Evolutionary conservation across 2,113 vertebrate species (phyloP).

Genomic region (Glaucidium brasilianum): DNA sequence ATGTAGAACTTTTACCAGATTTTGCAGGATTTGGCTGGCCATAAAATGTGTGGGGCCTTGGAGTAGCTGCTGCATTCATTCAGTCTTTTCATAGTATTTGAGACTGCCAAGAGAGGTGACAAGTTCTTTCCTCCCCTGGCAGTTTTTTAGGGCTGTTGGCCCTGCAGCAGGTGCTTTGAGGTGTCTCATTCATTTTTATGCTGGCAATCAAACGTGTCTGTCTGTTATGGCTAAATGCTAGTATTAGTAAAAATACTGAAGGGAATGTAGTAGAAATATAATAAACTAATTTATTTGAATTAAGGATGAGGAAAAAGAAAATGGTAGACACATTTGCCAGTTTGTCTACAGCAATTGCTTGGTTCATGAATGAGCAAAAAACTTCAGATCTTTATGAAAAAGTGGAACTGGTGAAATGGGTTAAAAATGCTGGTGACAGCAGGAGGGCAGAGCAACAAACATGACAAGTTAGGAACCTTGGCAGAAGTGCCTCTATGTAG

Average conservation of each 20-base stretch:
- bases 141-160: not conserved
- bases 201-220: not conserved
- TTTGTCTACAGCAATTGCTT: not conserved
- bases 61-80: not conserved
- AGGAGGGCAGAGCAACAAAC: not conserved
- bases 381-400: not conserved
- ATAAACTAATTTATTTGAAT: not conserved
- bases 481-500: not conserved
- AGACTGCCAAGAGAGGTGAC: constrained; percentile 37
- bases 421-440: not conserved
- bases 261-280: not conserved
- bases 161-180: not conserved
- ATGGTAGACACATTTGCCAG: not conserved
- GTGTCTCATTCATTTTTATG: not conserved
- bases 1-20: not conserved
- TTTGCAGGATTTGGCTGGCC: constrained; percentile 29
- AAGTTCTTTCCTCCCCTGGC: constrained; percentile 10
- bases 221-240: not conserved
- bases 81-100: not conserved
- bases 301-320: not conserved
- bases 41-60: constrained; percentile 37
- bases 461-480: not conserved
- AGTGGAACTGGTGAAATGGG: not conserved
- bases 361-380: not conserved
- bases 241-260: not conserved